A percentile compares a stretch with the other conserved stretches of the same genome.
Evolutionary conservation across 2,888 invertebrate species (phyloP).

Genomic region (Anarsia innoxiella): DNA sequence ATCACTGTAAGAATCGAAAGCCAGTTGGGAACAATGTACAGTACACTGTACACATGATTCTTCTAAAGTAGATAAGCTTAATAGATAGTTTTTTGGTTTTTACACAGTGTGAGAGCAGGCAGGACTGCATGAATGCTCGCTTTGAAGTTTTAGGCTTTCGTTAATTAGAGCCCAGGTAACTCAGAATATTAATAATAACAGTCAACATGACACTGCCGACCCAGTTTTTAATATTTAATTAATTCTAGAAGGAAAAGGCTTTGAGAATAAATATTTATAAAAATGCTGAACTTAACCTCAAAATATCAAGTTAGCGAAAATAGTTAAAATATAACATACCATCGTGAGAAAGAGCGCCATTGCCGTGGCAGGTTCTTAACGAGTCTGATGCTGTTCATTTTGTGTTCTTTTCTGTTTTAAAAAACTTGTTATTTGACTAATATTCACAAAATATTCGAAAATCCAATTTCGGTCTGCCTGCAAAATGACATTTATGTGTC

Average conservation of each 20-base stretch:
- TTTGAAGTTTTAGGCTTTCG: no score
- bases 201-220: no score
- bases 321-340: conserved; percentile 34
- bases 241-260: no score
- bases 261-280: no score
- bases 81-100: not conserved
- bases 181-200: no score
- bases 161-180: no score
- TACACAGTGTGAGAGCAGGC: no score
- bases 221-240: no score
- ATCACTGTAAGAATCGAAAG: not conserved
- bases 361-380: conserved; percentile 36
- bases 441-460: no score
- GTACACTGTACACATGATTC: not conserved
- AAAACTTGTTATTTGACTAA: not conserved
- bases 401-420: not conserved
- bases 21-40: not conserved
- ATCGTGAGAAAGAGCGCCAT: conserved; percentile 54
- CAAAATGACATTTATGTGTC: no score
- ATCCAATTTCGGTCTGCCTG: no score
- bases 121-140: no score
- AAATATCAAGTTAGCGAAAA: not conserved
- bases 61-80: conserved; percentile 1
- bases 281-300: conserved; percentile 4
- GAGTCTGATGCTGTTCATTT: conserved; percentile 46